Conservation (phyloP, 2,888 invertebrate species). For the Drosophila kanekoi region DNA sequence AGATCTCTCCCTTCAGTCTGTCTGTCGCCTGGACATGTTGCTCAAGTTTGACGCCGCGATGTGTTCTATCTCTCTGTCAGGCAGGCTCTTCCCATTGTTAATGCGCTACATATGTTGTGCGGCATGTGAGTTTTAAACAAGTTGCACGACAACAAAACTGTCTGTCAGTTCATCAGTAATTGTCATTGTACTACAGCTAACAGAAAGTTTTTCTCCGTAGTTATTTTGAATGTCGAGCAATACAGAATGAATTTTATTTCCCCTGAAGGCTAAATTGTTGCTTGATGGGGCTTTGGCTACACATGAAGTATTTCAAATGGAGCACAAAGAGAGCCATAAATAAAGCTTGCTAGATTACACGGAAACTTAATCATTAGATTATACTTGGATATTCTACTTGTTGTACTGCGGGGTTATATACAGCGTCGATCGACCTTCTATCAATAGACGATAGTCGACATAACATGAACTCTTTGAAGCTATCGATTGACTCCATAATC, state of each 20-base stretch:
- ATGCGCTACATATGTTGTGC: conserved; percentile 43
- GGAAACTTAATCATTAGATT: too few species aligned
- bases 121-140: conserved; percentile 36
- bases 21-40: conserved; percentile 43
- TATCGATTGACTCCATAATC: too few species aligned
- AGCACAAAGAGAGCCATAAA: too few species aligned
- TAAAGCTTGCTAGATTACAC: too few species aligned
- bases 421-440: too few species aligned
- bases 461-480: too few species aligned
- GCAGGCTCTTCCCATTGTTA: conserved; percentile 46
- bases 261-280: background rate
- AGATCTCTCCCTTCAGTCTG: conserved; percentile 36
- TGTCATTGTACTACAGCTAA: conserved; percentile 15
- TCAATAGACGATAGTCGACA: too few species aligned
- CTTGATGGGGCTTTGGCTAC: background rate
- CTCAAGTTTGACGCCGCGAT: conserved; percentile 60
- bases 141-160: conserved; percentile 27
- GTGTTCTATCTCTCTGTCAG: conserved; percentile 65
- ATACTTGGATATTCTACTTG: too few species aligned
- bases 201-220: background rate
- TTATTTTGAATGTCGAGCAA: background rate
- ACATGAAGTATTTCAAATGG: too few species aligned
- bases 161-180: conserved; percentile 35
- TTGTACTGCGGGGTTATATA: too few species aligned
- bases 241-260: background rate